A percentile compares a stretch with the other conserved stretches of the same genome.
Evolutionary conservation across 2,113 vertebrate species (phyloP).

Genomic region (Zootoca vivipara): DNA sequence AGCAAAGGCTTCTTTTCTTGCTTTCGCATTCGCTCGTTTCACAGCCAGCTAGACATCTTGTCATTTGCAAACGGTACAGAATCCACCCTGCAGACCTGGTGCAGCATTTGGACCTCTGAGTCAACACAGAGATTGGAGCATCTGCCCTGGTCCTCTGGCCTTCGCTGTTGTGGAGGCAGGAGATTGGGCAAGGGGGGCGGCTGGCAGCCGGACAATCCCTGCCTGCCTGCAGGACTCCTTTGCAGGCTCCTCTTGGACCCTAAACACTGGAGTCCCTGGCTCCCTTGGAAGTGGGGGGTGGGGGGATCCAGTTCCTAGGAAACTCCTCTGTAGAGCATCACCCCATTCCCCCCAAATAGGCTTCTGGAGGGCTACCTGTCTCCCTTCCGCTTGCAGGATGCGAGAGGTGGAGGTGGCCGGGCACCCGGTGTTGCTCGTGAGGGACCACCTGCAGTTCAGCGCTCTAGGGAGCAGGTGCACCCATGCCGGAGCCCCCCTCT

Average conservation of each 20-base stretch:
- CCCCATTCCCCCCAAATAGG: no score
- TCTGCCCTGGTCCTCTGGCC: no score
- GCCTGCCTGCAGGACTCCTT: neutral
- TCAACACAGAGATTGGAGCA: no score
- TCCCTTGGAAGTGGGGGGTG: neutral
- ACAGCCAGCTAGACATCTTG: no score
- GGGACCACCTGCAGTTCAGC: conserved; percentile 73
- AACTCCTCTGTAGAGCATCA: neutral
- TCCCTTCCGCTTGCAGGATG: conserved; percentile 73
- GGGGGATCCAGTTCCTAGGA: neutral
- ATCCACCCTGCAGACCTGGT: no score
- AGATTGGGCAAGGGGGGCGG: neutral
- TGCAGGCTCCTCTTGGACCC: no score
- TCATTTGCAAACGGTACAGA: no score
- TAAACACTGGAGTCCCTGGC: no score
- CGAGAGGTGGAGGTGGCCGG: conserved; percentile 77
- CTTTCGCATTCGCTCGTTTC: no score
- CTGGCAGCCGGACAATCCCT: neutral
- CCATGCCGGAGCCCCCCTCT: conserved; percentile 82
- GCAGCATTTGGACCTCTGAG: no score
- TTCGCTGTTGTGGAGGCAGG: no score
- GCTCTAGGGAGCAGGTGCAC: conserved; percentile 86
- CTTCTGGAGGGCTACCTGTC: no score
- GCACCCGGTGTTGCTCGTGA: conserved; percentile 80
- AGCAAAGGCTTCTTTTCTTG: neutral